Evolutionary conservation across 2,888 invertebrate genomes (phyloP), one percentile per base, ranked within the genome.

Genomic region (Phania funesta): DNA sequence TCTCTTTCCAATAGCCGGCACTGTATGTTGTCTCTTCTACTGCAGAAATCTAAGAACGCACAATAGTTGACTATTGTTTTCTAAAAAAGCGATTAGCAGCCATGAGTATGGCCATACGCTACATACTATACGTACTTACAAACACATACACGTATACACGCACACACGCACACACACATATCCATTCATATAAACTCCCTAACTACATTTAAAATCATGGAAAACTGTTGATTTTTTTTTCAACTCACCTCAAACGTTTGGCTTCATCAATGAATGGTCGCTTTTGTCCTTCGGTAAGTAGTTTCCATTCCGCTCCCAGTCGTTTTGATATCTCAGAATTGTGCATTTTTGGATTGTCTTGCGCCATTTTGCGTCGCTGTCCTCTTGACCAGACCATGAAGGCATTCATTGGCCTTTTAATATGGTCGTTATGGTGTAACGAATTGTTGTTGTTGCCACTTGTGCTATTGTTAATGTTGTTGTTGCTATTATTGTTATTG

Each of bases 381-480:
- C 97, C 96, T 65, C 98, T 92, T 32, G 98, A 97, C 98, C 98
- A 98, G 20, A 91, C 98, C 98, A 98, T 98, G 92, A 98, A 98
- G 1, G 98, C 98, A 92, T 98, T 98, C 98, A 99, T 98, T 44
- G 98, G 98, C 74, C 98, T 93, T 91, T 98, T 98, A 86, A 98
- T 97, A 90, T 97, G 97, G 90, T 95, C 95, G 85, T 89, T 85
- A 46, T 85, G 89, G 75, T 87, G 82, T 11, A 71, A 83, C 78
- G 13, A 77, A 81, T 5, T 75, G 71, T 20, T 83, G 77, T 52
- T 84, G 84, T 5, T 80, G 64, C 9, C 60, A 32, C 11, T 65
- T 22, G 44, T 44, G 20, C 4, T 29, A 52, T 56, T 67, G 7
- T 29, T 70, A 35, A 18, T 48, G 65, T 29, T 77, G 75, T 7